Base-by-base conservation (phyloP, 2,113 vertebrate genomes). In the Pogona vitticeps region DNA sequence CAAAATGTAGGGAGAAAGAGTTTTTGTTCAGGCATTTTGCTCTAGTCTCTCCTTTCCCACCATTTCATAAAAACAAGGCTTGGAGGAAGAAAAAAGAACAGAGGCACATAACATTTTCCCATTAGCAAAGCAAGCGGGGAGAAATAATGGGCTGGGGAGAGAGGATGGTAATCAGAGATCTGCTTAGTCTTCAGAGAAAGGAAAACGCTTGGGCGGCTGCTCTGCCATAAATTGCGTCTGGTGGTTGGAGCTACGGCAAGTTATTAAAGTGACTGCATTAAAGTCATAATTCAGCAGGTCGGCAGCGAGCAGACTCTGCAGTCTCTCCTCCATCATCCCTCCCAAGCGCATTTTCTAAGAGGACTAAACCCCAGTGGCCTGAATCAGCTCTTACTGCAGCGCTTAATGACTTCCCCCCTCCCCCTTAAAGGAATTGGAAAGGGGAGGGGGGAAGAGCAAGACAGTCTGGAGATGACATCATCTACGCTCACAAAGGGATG, bases 41-140 rank as follows among this genome's bases (percentile, higher is more conserved):
- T 88, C 84, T 59, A n/a, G 78, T 28, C 88, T 94, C 90, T 92
- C 87, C 76, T 92, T 94, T 89, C 88, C 92, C 82, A 91, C 92
- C 92, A 94, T 93, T 95, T 95, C 93, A 94, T 95, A 94, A 92
- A 93, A 93, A 91, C 93, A 83, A 88, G 88, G 88, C 90, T 93
- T 87, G 42, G 83, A 82, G 84, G 92, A 76, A 58, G 52, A 56
- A 93, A 68, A 95, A 89, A 91, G 87, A 90, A 81, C 89, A 85
- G 78, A 93, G 85, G 91, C 91, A 94, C 83, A 90, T 81, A 88
- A 83, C 85, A 91, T 91, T 95, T 95, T 94, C 92, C 93, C 92
- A 93, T 95, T 95, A 94, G 91, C 93, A 93, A 88, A 92, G 90
- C 89, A 94, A 89, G 91, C 46, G 40, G 83, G 77, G 90, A 90